Conservation (phyloP, 2,888 invertebrate species). For the Argyresthia goedartella region DNA sequence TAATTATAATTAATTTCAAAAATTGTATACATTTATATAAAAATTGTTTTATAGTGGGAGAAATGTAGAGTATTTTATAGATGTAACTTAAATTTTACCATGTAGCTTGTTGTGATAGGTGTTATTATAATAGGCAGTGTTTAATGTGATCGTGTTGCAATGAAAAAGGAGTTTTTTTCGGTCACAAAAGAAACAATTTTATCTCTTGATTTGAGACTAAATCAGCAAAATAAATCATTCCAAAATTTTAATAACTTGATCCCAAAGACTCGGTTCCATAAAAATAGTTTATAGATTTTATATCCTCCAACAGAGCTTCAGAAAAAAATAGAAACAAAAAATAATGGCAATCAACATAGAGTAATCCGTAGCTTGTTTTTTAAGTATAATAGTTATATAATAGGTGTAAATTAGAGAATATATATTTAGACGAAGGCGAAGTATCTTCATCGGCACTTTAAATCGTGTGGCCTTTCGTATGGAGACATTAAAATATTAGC, state of each 20-base stretch:
- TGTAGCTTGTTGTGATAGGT: constrained; percentile 48
- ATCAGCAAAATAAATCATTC: too few species aligned
- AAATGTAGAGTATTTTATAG: constrained; percentile 30
- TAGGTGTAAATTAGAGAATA: background rate
- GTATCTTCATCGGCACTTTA: background rate
- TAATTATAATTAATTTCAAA: constrained; percentile 24
- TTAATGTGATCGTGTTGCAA: constrained; percentile 4
- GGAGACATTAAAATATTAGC: background rate
- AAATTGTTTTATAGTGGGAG: constrained; percentile 43
- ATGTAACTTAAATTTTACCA: constrained; percentile 19
- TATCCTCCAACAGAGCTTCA: constrained; percentile 42
- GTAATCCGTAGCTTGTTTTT: constrained; percentile 6
- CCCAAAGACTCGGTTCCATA: background rate
- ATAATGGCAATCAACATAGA: constrained; percentile 23
- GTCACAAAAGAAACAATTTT: background rate
- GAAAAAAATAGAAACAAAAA: constrained; percentile 39
- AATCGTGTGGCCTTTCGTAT: background rate
- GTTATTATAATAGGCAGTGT: constrained; percentile 29
- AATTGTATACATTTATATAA: constrained; percentile 61
- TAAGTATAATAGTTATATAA: background rate
- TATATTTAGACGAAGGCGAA: background rate
- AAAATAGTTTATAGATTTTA: constrained; percentile 9
- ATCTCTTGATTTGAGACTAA: background rate
- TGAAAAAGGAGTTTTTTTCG: too few species aligned
- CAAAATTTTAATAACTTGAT: too few species aligned